Evolutionary conservation across 2,113 vertebrate genomes (phyloP).

Genomic region (Coptodon bakossiorum): DNA sequence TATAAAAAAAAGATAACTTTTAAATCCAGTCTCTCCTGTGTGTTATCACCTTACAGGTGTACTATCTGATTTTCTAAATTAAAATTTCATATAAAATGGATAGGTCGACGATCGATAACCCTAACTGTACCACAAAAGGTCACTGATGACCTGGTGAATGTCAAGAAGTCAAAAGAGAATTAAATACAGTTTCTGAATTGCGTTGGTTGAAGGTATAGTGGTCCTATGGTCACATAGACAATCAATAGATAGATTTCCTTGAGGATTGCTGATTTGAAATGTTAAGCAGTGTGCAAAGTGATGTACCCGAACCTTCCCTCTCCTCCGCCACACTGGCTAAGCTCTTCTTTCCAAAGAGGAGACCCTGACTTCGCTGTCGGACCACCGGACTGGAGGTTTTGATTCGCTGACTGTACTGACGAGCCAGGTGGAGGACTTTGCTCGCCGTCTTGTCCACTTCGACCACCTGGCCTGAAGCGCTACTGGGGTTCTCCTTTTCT

Average conservation of each 20-base stretch:
- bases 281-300: neutral
- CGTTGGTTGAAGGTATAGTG: neutral
- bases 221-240: neutral
- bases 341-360: neutral
- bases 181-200: neutral
- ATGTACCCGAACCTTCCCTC: slow-evolving; percentile 38
- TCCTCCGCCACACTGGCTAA: slow-evolving; percentile 59
- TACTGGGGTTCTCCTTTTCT: slow-evolving; percentile 4
- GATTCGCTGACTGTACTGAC: slow-evolving; percentile 86
- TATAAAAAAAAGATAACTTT: neutral
- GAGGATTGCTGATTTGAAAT: neutral
- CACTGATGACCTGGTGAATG: neutral
- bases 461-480: neutral
- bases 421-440: slow-evolving; percentile 84
- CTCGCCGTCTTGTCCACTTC: slow-evolving; percentile 53
- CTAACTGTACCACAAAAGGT: neutral
- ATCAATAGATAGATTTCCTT: neutral
- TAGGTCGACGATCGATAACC: neutral
- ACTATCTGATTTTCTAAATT: neutral
- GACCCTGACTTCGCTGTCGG: neutral
- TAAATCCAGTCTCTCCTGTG: neutral
- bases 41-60: neutral
- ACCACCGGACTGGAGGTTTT: slow-evolving; percentile 57
- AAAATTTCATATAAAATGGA: neutral
- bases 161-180: neutral